These are phyloP conservation scores for Staurois parvus DNA, from an alignment of 2,797 vertebrate genomes.

Conservation along the genomic window DNA sequence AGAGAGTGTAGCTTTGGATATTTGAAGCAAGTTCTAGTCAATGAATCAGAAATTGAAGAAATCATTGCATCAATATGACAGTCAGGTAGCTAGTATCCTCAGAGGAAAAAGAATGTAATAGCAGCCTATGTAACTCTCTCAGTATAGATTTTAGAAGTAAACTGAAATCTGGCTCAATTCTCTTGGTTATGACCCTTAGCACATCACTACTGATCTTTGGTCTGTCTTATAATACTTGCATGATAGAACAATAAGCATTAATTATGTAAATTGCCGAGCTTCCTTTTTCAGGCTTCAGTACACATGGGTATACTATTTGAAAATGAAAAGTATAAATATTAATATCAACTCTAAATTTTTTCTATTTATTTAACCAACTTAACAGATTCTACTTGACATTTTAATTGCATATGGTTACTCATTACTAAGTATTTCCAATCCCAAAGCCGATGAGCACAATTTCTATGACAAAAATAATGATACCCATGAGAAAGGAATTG, in stretches of 20 bases:
- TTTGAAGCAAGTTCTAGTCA: too few relatives aligned
- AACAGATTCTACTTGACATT: constrained; percentile 2
- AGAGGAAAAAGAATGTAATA: background rate
- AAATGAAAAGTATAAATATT: background rate
- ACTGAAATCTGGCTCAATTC: background rate
- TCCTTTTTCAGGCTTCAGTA: background rate
- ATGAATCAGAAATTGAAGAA: too few relatives aligned
- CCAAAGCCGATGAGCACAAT: background rate
- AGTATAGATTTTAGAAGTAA: background rate
- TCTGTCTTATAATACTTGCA: background rate
- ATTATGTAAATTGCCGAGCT: background rate
- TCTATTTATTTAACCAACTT: background rate
- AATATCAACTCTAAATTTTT: background rate
- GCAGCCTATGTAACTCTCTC: background rate
- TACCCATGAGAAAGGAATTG: constrained; percentile 1
- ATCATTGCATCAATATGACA: background rate
- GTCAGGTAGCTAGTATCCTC: background rate
- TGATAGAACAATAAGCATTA: background rate
- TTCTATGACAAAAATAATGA: constrained; percentile 22
- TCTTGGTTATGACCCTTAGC: background rate
- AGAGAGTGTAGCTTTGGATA: too few relatives aligned
- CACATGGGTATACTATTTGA: background rate
- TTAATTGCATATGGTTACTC: background rate
- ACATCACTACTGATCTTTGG: too few relatives aligned
- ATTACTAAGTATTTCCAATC: background rate